Conservation (phyloP, 2,113 vertebrate genomes). For the Mesembrinibis cayennensis region DNA sequence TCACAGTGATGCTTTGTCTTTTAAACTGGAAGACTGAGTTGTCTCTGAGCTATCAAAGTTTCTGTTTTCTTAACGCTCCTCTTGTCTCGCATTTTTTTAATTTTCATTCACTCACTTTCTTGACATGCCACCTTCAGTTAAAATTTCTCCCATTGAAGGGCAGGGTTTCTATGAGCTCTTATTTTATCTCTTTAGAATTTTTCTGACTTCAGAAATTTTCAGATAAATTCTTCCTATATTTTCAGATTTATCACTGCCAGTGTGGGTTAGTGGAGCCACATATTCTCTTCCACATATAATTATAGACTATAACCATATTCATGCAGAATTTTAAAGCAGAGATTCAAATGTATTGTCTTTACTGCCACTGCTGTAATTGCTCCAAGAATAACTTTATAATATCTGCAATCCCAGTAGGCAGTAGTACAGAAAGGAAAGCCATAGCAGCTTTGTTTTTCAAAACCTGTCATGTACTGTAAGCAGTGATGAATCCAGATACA, state of each 20-base stretch:
- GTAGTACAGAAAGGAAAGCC: not conserved
- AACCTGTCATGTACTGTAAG: slow-evolving; percentile 30
- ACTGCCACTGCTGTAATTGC: not conserved
- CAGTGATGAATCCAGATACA: slow-evolving; percentile 13
- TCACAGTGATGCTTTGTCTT: not conserved
- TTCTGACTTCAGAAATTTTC: not conserved
- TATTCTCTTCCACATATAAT: not conserved
- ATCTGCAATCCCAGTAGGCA: not conserved
- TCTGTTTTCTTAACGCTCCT: not conserved
- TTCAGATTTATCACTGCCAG: not conserved
- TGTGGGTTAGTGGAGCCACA: not conserved
- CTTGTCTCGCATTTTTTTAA: not conserved
- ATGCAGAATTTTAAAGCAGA: not conserved
- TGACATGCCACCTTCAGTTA: not conserved
- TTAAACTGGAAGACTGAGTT: not conserved
- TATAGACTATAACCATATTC: not conserved
- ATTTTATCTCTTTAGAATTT: not conserved
- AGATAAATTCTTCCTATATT: not conserved
- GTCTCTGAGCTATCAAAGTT: not conserved
- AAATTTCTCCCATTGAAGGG: not conserved
- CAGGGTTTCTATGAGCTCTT: not conserved
- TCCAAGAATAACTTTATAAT: not conserved
- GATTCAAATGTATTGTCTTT: not conserved
- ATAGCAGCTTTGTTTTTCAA: slow-evolving; percentile 6
- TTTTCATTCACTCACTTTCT: not conserved